A percentile compares a stretch with the other conserved stretches of the same genome.
Conservation (phyloP, 2,888 invertebrate genomes). For the Tenthredo livida region DNA sequence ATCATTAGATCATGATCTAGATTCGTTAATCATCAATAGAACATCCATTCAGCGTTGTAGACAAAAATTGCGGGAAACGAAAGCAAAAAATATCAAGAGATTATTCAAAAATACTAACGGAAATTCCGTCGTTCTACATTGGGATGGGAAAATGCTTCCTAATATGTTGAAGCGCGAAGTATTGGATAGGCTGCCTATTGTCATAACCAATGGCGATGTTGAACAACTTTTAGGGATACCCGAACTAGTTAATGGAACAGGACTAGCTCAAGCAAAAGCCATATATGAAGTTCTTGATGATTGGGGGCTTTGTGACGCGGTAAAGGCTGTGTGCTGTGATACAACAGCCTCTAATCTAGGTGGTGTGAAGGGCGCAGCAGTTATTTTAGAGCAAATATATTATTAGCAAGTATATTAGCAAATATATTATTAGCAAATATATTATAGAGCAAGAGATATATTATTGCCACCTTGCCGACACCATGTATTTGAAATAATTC, state of each 20-base stretch:
- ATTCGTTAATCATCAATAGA: slow-evolving; percentile 55
- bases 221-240: slow-evolving; percentile 13
- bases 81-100: slow-evolving; percentile 53
- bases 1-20: slow-evolving; percentile 55
- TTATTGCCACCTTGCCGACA: slow-evolving; percentile 64
- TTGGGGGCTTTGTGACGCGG: slow-evolving; percentile 60
- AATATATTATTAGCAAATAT: too few species aligned
- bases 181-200: slow-evolving; percentile 11
- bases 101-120: slow-evolving; percentile 39
- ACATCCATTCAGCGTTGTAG: slow-evolving; percentile 55
- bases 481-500: slow-evolving; percentile 64
- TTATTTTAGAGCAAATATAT: slow-evolving; percentile 64
- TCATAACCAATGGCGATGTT: slow-evolving; percentile 22
- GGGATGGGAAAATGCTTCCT: slow-evolving; percentile 36
- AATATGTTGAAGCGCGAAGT: slow-evolving; percentile 19
- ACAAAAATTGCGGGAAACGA: slow-evolving; percentile 50
- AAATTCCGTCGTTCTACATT: slow-evolving; percentile 9
- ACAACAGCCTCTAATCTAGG: slow-evolving; percentile 66
- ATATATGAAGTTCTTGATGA: slow-evolving; percentile 58
- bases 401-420: too few species aligned
- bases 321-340: slow-evolving; percentile 64
- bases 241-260: slow-evolving; percentile 25
- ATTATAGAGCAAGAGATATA: too few species aligned
- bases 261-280: neutral
- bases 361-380: slow-evolving; percentile 61